Evolutionary conservation across 2,797 vertebrate genomes (phyloP).

Genomic region (Cossypha polioptera): DNA sequence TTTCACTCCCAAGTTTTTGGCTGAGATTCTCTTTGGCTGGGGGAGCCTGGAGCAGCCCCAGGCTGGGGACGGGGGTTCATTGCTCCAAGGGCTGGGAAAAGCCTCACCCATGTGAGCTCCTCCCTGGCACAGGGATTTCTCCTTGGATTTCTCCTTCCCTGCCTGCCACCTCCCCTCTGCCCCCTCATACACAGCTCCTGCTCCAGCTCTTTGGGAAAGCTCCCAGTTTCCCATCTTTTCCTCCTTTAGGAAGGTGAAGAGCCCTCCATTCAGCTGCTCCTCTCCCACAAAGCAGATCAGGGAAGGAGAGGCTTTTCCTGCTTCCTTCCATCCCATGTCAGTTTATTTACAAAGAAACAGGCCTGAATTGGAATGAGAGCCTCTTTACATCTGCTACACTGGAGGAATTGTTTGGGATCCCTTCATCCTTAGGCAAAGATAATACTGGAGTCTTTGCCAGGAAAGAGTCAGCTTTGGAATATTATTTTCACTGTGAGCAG

Average conservation of each 20-base stretch:
- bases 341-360: background rate
- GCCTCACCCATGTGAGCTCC: fast-evolving
- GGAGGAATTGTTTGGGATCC: background rate
- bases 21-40: background rate
- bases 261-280: background rate
- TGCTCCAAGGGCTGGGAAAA: background rate
- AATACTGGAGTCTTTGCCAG: background rate
- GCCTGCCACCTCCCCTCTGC: background rate
- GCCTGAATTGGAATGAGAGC: background rate
- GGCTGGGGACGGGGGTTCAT: fast-evolving
- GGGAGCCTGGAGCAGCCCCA: background rate
- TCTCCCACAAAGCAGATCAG: background rate
- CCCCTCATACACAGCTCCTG: background rate
- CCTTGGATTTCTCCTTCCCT: background rate
- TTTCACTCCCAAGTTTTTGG: background rate
- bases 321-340: background rate
- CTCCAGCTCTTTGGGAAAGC: background rate
- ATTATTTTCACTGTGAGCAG: background rate
- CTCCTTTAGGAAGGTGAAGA: background rate
- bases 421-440: background rate
- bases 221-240: background rate
- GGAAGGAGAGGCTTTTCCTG: background rate
- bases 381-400: background rate
- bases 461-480: background rate
- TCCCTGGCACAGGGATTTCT: background rate